Conservation (phyloP, 1,140 invertebrate genomes). For the Caerostris darwini region DNA sequence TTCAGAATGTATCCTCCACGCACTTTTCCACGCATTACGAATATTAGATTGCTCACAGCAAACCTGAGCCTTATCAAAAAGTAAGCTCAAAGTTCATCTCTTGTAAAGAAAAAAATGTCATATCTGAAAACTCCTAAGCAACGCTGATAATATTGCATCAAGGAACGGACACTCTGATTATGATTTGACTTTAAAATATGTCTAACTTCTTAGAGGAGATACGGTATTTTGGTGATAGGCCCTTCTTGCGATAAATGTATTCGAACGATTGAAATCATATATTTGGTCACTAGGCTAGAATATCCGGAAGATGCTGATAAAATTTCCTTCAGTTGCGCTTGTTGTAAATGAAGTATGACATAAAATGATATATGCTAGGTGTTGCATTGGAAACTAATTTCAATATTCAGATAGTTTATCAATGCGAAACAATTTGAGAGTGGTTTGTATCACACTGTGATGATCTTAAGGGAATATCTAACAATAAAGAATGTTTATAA, state of each 20-base stretch:
- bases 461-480: neutral
- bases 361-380: neutral
- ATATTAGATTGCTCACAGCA: neutral
- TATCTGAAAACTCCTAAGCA: slow-evolving; percentile 13
- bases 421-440: neutral
- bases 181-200: slow-evolving; percentile 2
- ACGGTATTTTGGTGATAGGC: neutral
- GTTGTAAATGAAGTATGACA: neutral
- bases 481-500: neutral
- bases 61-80: slow-evolving; percentile 12
- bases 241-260: neutral
- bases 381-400: neutral
- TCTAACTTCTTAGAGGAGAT: neutral
- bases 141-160: neutral
- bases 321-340: neutral
- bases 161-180: neutral
- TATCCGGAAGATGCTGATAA: neutral
- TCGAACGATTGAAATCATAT: neutral
- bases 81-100: slow-evolving; percentile 5
- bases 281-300: neutral
- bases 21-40: slow-evolving; percentile 50
- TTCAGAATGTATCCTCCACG: slow-evolving; percentile 8
- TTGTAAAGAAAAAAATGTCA: neutral
- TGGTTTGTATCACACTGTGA: neutral
- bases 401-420: neutral